These are phyloP conservation scores for Catagonus wagneri DNA, from an alignment of 2,113 vertebrate species.

Conservation along the genomic window DNA sequence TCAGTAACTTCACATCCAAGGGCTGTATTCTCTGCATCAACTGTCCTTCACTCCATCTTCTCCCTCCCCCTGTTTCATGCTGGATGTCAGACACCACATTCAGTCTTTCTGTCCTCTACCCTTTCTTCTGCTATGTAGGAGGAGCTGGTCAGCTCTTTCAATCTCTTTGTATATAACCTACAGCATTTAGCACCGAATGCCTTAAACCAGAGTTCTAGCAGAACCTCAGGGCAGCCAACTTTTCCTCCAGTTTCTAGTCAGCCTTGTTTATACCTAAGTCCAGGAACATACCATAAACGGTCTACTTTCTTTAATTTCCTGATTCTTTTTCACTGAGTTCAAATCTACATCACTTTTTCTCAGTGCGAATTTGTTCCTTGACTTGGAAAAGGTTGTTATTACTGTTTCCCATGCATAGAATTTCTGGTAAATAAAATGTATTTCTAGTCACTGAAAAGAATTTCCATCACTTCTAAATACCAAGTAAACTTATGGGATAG, in stretches of 20 bases:
- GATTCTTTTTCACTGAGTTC: not conserved
- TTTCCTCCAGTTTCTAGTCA: not conserved
- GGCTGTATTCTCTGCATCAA: not conserved
- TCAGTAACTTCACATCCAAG: not conserved
- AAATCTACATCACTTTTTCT: conserved; percentile 49
- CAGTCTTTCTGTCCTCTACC: not conserved
- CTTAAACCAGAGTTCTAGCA: not conserved
- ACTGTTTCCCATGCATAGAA: not conserved
- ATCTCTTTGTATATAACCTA: not conserved
- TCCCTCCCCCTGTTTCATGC: not conserved
- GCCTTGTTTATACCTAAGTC: not conserved
- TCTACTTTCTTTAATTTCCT: not conserved
- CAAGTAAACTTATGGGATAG: not conserved
- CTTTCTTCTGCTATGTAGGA: not conserved
- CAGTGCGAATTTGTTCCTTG: conserved; percentile 5
- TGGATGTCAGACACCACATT: not conserved
- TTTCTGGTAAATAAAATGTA: conserved; percentile 34
- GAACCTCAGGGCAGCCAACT: not conserved
- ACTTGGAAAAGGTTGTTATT: not conserved
- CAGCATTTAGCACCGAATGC: not conserved
- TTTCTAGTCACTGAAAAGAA: not conserved
- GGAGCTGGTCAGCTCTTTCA: not conserved
- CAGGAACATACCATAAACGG: not conserved
- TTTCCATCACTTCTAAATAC: conserved; percentile 25
- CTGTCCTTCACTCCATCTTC: not conserved